phyloP scores from a whole-genome alignment of 2,888 invertebrate genomes.

The Nemoura dubitans region DNA sequence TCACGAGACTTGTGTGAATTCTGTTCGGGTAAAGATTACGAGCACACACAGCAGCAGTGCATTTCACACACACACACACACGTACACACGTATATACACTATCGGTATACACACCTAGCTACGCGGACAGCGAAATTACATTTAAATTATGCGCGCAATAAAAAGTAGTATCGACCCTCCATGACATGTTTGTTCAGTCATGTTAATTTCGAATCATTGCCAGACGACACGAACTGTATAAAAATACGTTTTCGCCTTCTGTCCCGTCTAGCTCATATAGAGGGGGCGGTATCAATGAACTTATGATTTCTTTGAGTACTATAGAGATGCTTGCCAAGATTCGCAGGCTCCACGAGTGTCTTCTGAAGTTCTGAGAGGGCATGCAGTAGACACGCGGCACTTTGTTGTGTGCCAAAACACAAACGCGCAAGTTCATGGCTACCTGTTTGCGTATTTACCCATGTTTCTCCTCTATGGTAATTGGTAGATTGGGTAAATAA shows the following conservation, averaged over 20 bases:
- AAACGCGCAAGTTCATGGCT: conserved; percentile 2
- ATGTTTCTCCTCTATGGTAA: not conserved
- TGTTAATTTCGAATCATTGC: conserved; percentile 5
- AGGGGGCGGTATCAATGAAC: not conserved
- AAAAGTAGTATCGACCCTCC: not conserved
- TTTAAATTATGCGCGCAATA: not conserved
- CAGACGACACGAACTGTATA: not conserved
- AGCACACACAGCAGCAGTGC: not conserved
- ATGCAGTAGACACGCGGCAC: not conserved
- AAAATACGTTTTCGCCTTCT: not conserved
- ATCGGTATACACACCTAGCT: not conserved
- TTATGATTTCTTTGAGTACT: not conserved
- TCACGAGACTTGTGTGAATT: not conserved
- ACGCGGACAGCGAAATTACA: conserved; percentile 3
- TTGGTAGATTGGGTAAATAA: not conserved
- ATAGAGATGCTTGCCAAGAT: not conserved
- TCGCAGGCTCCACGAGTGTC: not conserved
- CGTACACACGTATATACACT: no score
- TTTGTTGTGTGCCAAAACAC: not conserved
- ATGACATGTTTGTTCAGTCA: conserved; percentile 3
- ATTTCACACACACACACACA: no score
- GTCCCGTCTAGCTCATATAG: not conserved
- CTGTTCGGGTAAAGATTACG: not conserved
- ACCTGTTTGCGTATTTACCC: not conserved
- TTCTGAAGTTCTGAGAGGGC: not conserved